Evolutionary conservation across 2,797 vertebrate genomes (phyloP).

Genomic region (Xiphophorus birchmanni): DNA sequence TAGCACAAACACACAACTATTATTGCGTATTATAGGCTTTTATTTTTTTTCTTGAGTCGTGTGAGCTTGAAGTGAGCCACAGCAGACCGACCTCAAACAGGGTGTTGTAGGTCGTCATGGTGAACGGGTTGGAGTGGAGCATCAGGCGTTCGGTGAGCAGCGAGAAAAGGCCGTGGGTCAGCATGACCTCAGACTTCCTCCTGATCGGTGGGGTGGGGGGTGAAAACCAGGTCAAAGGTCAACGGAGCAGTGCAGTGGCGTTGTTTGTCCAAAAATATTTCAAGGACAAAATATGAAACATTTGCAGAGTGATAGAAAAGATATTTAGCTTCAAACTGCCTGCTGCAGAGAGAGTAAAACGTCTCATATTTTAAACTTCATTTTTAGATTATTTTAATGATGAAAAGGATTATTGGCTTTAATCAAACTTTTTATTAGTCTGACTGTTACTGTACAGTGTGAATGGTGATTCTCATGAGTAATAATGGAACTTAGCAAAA

Average conservation of each 20-base stretch:
- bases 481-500: too few species aligned
- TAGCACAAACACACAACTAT: background rate
- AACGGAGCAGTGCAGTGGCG: conserved; percentile 29
- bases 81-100: conserved; percentile 90
- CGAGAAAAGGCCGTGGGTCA: conserved; percentile 94
- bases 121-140: conserved; percentile 90
- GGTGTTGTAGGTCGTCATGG: conserved; percentile 96
- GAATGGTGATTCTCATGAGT: background rate
- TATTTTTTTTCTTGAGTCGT: background rate
- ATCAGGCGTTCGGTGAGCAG: conserved; percentile 93
- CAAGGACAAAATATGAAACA: background rate
- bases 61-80: background rate
- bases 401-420: background rate
- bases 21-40: background rate
- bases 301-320: background rate
- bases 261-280: background rate
- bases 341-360: background rate
- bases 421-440: background rate
- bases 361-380: background rate
- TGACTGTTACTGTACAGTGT: background rate
- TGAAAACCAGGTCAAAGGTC: background rate
- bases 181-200: conserved; percentile 97
- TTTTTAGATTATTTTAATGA: background rate
- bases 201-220: conserved; percentile 69
- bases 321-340: background rate